Evolutionary conservation across 1,140 invertebrate species (phyloP).

Genomic region (Lepidurus couesii): DNA sequence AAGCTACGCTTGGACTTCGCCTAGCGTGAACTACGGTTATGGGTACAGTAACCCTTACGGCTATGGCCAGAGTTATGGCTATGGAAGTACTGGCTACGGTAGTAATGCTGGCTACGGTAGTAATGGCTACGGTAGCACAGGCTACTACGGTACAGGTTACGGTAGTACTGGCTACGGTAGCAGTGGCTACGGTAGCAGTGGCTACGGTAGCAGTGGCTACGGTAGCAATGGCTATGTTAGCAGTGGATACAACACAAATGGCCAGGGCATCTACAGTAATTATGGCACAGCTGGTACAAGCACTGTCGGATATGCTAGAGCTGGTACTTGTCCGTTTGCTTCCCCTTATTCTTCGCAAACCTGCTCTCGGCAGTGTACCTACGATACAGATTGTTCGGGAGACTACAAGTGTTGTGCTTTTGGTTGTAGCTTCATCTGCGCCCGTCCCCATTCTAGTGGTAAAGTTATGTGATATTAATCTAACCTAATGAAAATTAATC

Average conservation of each 20-base stretch:
- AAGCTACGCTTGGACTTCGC: background rate
- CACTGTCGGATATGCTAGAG: background rate
- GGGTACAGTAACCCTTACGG: background rate
- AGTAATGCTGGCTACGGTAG: background rate
- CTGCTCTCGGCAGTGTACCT: conserved; percentile 24
- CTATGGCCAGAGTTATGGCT: background rate
- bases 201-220: background rate
- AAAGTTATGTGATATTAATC: background rate
- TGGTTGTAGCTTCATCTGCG: conserved; percentile 27
- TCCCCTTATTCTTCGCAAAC: conserved; percentile 17
- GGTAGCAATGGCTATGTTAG: background rate
- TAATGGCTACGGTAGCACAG: background rate
- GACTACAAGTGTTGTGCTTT: conserved; percentile 28
- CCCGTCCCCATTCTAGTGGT: background rate
- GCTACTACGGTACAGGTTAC: background rate
- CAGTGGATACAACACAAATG: background rate
- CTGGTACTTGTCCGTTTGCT: conserved; percentile 23
- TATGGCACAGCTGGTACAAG: background rate
- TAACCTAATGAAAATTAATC: background rate
- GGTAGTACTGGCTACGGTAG: background rate
- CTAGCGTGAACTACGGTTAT: background rate
- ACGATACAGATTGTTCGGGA: conserved; percentile 23
- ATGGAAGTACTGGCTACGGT: background rate
- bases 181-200: background rate
- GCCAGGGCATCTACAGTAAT: background rate